These are phyloP conservation scores for Callaeas wilsoni DNA, from an alignment of 2,113 vertebrate genomes.

Conservation along the genomic window DNA sequence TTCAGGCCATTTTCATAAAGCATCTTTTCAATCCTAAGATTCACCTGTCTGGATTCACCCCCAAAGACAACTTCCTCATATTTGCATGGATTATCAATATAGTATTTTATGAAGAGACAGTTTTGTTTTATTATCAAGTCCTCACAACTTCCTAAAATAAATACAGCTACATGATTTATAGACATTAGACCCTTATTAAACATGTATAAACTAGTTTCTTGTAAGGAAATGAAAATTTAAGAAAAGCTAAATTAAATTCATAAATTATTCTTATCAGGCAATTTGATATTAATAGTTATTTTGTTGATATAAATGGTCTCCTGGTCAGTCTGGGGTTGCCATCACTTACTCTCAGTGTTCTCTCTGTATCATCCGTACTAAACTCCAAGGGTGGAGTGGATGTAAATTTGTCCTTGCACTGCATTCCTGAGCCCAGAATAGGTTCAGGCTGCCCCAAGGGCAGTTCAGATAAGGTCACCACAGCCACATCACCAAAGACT, in stretches of 20 bases:
- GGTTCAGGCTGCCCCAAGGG: neutral
- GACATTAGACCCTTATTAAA: neutral
- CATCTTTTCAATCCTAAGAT: neutral
- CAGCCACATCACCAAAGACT: neutral
- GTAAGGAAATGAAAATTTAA: conserved; percentile 18
- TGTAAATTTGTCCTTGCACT: neutral
- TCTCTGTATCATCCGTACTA: neutral
- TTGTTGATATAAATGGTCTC: neutral
- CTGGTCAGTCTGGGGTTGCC: neutral
- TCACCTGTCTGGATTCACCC: neutral
- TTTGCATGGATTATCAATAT: neutral
- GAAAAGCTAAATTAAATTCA: conserved; percentile 19
- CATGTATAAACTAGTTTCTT: neutral
- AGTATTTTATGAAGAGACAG: neutral
- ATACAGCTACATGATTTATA: neutral
- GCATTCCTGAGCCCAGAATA: neutral
- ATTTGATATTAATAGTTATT: neutral
- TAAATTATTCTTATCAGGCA: neutral
- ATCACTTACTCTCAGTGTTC: neutral
- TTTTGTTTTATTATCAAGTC: neutral
- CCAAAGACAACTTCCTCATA: neutral
- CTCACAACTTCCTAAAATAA: neutral
- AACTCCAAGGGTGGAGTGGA: neutral
- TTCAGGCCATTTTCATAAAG: neutral
- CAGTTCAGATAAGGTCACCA: neutral